Base-by-base conservation (phyloP, 2,888 invertebrate genomes). In the Epinotia demarniana region DNA sequence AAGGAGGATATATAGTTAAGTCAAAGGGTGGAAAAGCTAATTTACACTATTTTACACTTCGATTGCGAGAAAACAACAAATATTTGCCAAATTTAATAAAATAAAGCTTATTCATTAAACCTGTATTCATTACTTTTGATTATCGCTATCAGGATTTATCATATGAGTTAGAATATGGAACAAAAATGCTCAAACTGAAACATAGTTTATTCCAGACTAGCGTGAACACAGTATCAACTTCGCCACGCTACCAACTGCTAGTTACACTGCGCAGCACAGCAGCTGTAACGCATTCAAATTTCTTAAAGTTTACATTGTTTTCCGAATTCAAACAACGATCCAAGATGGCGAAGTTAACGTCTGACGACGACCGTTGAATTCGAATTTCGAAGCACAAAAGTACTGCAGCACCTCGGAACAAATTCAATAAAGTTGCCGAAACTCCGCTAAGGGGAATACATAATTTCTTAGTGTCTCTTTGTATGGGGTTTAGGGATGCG, bases 391-490 rank as follows among this genome's bases (percentile, higher is more conserved):
- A 82, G 83, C 86, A 83, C 92, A 92, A 92, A 92, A 92, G 91
- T 92, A 86, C 87, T 91, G 90, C 92, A 90, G 87, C 86, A 86
- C 86, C 88, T 90, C 87, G 83, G 88, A 93, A 93, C 92, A 93
- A 93, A 93, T 93, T 93, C 93, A 93, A 93, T 93, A 93, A 93
- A 92, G 89, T 93, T 91, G 80, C 87, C 87, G 90, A 90, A 91
- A 92, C 92, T 92, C 84, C 90, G 90, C 89, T 90, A 91, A 91
- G 92, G 91, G 92, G 93, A 93, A 93, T 93, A 93, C 92, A 90
- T 93, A 93, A 93, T 93, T 92, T 92, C 92, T 92, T 92, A 92
- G 90, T 91, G 92, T 92, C 92, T 92, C 93, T 93, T 93, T 93
- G 92, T 91, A 87, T 86, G 87, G 83, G 78, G 75, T 75, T 16